A percentile compares a stretch with the other conserved stretches of the same genome.
These are phyloP conservation scores for Drosophila nigrodunni DNA, from an alignment of 1,140 invertebrate genomes.

Conservation along the genomic window DNA sequence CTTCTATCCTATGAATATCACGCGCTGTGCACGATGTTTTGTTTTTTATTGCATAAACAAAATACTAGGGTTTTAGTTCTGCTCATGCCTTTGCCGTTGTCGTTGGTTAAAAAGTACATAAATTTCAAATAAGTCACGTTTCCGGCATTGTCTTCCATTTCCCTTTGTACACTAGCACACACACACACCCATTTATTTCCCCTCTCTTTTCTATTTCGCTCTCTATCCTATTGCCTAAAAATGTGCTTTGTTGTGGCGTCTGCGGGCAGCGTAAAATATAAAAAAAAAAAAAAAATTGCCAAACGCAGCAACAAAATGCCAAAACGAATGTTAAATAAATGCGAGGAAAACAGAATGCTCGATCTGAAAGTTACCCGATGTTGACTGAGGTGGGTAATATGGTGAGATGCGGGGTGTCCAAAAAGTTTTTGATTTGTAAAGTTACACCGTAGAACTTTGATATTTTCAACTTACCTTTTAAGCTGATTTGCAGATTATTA, in stretches of 20 bases:
- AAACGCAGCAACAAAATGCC: slow-evolving; percentile 48
- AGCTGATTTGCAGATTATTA: slow-evolving; percentile 76
- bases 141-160: slow-evolving; percentile 56
- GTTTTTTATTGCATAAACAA: slow-evolving; percentile 52
- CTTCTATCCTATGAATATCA: slow-evolving; percentile 29
- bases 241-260: slow-evolving; percentile 75
- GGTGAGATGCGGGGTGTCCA: slow-evolving; percentile 8
- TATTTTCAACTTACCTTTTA: slow-evolving; percentile 56
- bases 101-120: slow-evolving; percentile 78
- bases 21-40: slow-evolving; percentile 31
- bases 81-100: slow-evolving; percentile 37
- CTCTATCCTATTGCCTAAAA: slow-evolving; percentile 35
- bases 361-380: slow-evolving; percentile 1
- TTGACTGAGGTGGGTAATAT: not conserved
- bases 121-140: slow-evolving; percentile 82
- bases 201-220: not conserved
- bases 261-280: slow-evolving; percentile 57
- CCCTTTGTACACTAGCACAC: slow-evolving; percentile 17
- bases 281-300: slow-evolving; percentile 29
- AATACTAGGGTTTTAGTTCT: slow-evolving; percentile 46
- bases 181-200: slow-evolving; percentile 20
- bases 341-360: slow-evolving; percentile 29
- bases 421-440: slow-evolving; percentile 69
- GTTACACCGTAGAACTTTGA: slow-evolving; percentile 48
- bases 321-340: slow-evolving; percentile 48